These are phyloP conservation scores for Chlamydotis undulata DNA, from an alignment of 2,113 vertebrate genomes.

Conservation along the genomic window DNA sequence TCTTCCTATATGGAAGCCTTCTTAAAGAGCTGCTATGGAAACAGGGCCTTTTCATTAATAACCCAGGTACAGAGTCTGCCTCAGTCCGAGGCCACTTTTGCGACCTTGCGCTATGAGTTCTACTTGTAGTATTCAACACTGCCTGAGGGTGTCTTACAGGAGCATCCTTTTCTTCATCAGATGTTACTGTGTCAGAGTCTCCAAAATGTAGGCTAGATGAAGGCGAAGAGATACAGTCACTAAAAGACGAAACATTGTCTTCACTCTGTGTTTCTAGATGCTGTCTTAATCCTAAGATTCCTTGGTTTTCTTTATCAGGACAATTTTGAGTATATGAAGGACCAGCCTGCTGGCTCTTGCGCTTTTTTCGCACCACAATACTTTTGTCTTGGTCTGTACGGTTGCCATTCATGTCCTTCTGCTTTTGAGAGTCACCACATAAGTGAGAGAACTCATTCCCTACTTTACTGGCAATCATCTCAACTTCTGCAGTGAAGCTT, in stretches of 20 bases:
- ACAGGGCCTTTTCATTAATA: constrained; percentile 91
- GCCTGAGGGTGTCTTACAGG: constrained; percentile 77
- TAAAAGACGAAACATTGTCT: constrained; percentile 94
- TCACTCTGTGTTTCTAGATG: constrained; percentile 87
- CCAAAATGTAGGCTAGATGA: constrained; percentile 96
- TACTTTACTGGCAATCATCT: constrained; percentile 93
- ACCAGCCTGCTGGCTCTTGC: constrained; percentile 97
- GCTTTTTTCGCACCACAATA: constrained; percentile 89
- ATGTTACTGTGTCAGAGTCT: constrained; percentile 95
- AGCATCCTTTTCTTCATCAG: constrained; percentile 88
- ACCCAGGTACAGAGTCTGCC: constrained; percentile 82
- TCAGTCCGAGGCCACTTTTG: constrained; percentile 93
- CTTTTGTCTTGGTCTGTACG: constrained; percentile 88
- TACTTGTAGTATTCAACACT: constrained; percentile 75
- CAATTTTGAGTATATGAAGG: constrained; percentile 88
- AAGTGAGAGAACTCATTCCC: constrained; percentile 91
- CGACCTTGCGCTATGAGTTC: constrained; percentile 86
- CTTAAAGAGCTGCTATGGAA: constrained; percentile 79
- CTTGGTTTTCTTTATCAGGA: constrained; percentile 84
- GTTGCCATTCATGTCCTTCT: constrained; percentile 81
- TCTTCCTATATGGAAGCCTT: constrained; percentile 88
- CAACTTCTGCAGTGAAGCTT: constrained; percentile 88
- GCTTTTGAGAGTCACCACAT: constrained; percentile 82
- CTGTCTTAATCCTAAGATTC: constrained; percentile 77
- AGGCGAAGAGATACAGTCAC: constrained; percentile 95